These are phyloP conservation scores for Microtus richardsoni DNA, from an alignment of 2,113 vertebrate species.

Conservation along the genomic window DNA sequence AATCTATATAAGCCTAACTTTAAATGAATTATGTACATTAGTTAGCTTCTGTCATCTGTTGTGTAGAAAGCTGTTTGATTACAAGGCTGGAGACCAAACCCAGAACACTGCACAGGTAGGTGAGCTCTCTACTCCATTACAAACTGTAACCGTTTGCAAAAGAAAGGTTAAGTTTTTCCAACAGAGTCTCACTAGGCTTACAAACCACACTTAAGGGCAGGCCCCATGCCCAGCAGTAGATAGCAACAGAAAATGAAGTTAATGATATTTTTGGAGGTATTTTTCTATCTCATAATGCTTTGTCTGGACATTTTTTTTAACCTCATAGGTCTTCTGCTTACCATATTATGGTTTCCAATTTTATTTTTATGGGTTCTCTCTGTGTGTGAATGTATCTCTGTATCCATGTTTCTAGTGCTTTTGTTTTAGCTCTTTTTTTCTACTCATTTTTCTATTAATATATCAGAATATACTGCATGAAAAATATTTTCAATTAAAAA, in stretches of 20 bases:
- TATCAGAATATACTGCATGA: neutral
- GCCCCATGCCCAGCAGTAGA: neutral
- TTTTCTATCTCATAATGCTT: neutral
- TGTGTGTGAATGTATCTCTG: neutral
- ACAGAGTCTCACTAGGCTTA: neutral
- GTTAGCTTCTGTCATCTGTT: neutral
- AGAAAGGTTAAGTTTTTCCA: neutral
- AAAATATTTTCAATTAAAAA: neutral
- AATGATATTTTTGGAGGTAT: neutral
- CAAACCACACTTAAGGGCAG: neutral
- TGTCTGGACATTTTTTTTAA: neutral
- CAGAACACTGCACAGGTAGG: neutral
- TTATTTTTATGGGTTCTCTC: neutral
- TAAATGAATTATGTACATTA: conserved; percentile 37
- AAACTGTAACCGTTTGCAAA: neutral
- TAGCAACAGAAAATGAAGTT: neutral
- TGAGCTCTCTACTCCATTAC: neutral
- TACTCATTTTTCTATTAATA: neutral
- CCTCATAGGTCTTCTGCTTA: neutral
- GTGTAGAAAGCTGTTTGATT: neutral
- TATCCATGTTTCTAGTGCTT: neutral
- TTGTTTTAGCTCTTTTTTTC: neutral
- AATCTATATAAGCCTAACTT: conserved; percentile 25
- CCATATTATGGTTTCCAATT: neutral
- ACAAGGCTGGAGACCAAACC: neutral